Evolutionary conservation across 2,888 invertebrate genomes (phyloP).

Genomic region (Caenorhabditis drosophilae): DNA sequence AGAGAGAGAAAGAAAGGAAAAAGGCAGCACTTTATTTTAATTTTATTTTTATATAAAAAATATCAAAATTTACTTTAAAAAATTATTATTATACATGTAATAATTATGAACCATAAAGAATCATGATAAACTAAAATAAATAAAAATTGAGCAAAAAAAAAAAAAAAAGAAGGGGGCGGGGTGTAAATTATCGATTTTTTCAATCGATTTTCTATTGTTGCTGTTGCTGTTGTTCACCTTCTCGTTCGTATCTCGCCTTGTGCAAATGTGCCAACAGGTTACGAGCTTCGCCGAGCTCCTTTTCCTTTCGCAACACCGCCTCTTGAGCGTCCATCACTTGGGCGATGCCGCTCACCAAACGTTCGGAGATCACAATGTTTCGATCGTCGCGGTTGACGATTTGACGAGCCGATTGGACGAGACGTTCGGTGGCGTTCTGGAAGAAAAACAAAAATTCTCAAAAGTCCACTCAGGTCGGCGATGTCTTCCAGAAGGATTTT

Average conservation of each 20-base stretch:
- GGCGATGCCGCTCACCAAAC: slow-evolving; percentile 79
- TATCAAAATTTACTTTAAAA: no score
- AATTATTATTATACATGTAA: slow-evolving; percentile 4
- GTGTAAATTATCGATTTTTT: neutral
- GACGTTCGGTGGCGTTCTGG: slow-evolving; percentile 90
- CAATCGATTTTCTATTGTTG: neutral
- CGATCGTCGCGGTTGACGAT: slow-evolving; percentile 82
- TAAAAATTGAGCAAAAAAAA: neutral
- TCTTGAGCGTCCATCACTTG: slow-evolving; percentile 71
- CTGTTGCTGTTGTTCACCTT: neutral
- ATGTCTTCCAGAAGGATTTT: no score
- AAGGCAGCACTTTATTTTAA: no score
- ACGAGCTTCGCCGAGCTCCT: slow-evolving; percentile 84
- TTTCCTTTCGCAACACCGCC: slow-evolving; percentile 86
- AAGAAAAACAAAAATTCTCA: slow-evolving; percentile 5
- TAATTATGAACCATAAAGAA: slow-evolving; percentile 1
- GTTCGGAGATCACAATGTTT: slow-evolving; percentile 84
- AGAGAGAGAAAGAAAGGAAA: no score
- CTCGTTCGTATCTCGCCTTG: slow-evolving; percentile 82
- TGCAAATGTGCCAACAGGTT: slow-evolving; percentile 87
- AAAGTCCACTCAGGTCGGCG: neutral
- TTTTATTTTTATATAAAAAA: no score
- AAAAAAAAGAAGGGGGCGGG: neutral
- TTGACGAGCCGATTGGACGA: slow-evolving; percentile 84
- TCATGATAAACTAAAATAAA: neutral